These are phyloP conservation scores for Machimus atricapillus DNA, from an alignment of 2,888 invertebrate species.

Conservation along the genomic window DNA sequence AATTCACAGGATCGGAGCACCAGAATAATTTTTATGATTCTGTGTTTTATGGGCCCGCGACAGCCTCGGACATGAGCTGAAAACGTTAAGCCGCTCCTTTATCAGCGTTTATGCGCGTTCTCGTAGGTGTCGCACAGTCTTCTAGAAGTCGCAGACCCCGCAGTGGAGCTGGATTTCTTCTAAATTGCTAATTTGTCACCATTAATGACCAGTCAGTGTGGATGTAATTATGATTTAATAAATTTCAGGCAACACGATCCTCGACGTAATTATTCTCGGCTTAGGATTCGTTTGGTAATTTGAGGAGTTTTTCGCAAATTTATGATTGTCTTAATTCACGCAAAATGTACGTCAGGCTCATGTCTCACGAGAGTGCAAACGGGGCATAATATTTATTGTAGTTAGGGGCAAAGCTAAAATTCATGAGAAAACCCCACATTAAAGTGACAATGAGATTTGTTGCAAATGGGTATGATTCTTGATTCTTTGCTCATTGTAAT, in stretches of 20 bases:
- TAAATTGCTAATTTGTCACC: slow-evolving; percentile 29
- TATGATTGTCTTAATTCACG: background rate
- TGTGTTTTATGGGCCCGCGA: slow-evolving; percentile 6
- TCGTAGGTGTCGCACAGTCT: slow-evolving; percentile 1
- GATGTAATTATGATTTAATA: slow-evolving; percentile 19
- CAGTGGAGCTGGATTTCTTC: background rate
- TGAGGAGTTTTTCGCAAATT: background rate
- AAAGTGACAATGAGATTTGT: background rate
- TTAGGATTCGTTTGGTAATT: background rate
- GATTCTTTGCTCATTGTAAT: background rate
- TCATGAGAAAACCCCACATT: background rate
- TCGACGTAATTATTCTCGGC: background rate
- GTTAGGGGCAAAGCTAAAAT: background rate
- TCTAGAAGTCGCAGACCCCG: background rate
- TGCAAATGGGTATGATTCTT: background rate
- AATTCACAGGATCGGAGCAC: background rate
- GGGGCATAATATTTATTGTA: background rate
- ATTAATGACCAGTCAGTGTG: slow-evolving; percentile 18
- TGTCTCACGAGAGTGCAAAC: background rate
- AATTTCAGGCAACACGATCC: slow-evolving; percentile 11
- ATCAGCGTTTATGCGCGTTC: background rate
- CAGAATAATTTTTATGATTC: slow-evolving; percentile 29
- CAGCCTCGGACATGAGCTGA: slow-evolving; percentile 1
- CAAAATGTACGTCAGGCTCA: background rate
- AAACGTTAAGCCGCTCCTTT: background rate